A percentile compares a stretch with the other conserved stretches of the same genome.
phyloP scores from a whole-genome alignment of 2,113 vertebrate species.

The Plecotus auritus region DNA sequence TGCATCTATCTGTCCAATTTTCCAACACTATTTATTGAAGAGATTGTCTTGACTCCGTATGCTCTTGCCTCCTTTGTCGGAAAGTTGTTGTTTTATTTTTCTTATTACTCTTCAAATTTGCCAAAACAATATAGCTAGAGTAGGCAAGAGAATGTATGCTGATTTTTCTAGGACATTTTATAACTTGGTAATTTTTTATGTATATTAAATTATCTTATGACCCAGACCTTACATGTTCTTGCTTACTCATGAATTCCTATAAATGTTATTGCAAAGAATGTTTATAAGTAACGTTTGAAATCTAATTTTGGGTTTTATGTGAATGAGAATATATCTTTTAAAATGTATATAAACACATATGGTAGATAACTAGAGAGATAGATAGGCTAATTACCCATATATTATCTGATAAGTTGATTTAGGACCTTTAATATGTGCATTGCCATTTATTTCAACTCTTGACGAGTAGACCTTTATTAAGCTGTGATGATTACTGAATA shows the following conservation, averaged over 20 bases:
- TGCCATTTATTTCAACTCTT: conserved; percentile 80
- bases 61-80: too few species aligned
- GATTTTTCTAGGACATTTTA: conserved; percentile 16
- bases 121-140: not conserved
- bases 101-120: not conserved
- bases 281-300: conserved; percentile 57
- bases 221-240: conserved; percentile 3
- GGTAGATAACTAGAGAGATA: not conserved
- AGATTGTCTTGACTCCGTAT: too few species aligned
- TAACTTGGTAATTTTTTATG: conserved; percentile 43
- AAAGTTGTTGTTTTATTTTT: not conserved
- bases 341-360: not conserved
- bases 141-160: not conserved
- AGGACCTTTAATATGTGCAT: conserved; percentile 74
- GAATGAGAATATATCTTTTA: not conserved
- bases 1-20: too few species aligned
- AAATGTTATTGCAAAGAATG: conserved; percentile 59
- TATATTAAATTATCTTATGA: conserved; percentile 23
- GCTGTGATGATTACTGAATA: conserved; percentile 85
- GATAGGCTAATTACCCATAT: conserved; percentile 68
- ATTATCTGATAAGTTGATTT: conserved; percentile 77
- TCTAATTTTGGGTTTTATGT: not conserved
- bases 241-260: conserved; percentile 36
- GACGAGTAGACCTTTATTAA: conserved; percentile 84
- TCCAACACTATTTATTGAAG: too few species aligned